These are phyloP conservation scores for Gymnocheta viridis DNA, from an alignment of 2,888 invertebrate genomes.

Conservation along the genomic window DNA sequence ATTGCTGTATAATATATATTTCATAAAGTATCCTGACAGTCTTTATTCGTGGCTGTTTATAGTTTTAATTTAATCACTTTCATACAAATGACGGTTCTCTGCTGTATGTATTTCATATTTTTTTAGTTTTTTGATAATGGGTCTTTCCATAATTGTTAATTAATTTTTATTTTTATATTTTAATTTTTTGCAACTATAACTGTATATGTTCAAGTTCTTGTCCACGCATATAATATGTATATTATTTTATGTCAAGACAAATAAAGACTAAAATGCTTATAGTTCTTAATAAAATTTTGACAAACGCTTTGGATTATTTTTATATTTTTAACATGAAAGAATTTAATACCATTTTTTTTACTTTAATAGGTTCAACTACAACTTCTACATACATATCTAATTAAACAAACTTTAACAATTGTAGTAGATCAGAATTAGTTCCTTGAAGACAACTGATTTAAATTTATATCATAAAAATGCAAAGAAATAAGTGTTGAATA, in stretches of 20 bases:
- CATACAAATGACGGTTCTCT: constrained; percentile 19
- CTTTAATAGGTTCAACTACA: not conserved
- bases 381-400: constrained; percentile 23
- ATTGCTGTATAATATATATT: constrained; percentile 70
- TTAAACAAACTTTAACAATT: constrained; percentile 2
- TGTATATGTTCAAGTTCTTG: constrained; percentile 13
- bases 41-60: constrained; percentile 26
- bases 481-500: not conserved
- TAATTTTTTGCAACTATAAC: constrained; percentile 34
- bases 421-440: not conserved
- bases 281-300: not conserved
- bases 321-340: not conserved
- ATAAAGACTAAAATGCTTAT: not conserved
- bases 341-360: not conserved
- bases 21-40: constrained; percentile 32
- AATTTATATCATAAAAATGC: constrained; percentile 5
- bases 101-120: constrained; percentile 9
- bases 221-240: not conserved
- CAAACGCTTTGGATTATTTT: not conserved
- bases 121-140: constrained; percentile 14
- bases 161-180: constrained; percentile 22
- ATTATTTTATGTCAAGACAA: not conserved
- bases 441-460: not conserved
- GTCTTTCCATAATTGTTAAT: constrained; percentile 52
- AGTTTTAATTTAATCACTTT: constrained; percentile 44